Evolutionary conservation across 1,140 invertebrate species (phyloP), one percentile per base, ranked within the genome.

Genomic region (Bombus waltoni): DNA sequence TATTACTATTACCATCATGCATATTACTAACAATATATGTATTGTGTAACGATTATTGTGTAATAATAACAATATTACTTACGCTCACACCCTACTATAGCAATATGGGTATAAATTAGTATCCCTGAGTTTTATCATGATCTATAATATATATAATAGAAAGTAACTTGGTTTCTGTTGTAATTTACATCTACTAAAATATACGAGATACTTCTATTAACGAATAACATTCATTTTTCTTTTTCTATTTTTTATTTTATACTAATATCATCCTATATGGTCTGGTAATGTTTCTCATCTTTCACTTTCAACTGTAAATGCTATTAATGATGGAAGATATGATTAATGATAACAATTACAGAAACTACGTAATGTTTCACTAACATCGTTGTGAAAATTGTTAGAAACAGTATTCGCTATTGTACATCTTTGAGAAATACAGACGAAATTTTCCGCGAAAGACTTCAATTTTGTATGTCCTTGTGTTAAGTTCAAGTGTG

Each of bases 1-100:
- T 47, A 77, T 47, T 80, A 53, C 42, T 44, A 81, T n/a, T 42
- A 87, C 22, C 35, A 59, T 22, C 38, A 75, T 38, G 8, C 38
- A 32, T 53, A 35, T 74, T 74, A 47, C 47, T 47, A 75, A 35
- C 18, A 53, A 25, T 44, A 53, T 32, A 53, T 53, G 47, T 22
- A 70, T 42, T n/a, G 22, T n/a, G 22, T 22, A 13, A 38, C 15
- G 28, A 32, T 47, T 73, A 10, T 73, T 32, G n/a, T 73, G 18
- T 32, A 62, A 62, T 62, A 62, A 11, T 75, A 75, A 75, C 42
- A 40, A n/a, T 75, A 75, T 22, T 35, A 75, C 32, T 53, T 35
- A 53, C 32, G 32, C 25, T 25, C 35, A 53, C 18, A 53, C 0
- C 18, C 22, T 44, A 73, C 13, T 22, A 32, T 28, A 32, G 13